Percentiles rank a stretch among this genome's conserved stretches.
Evolutionary conservation across 2,797 vertebrate species (phyloP).

Genomic region (Siniperca scherzeri): DNA sequence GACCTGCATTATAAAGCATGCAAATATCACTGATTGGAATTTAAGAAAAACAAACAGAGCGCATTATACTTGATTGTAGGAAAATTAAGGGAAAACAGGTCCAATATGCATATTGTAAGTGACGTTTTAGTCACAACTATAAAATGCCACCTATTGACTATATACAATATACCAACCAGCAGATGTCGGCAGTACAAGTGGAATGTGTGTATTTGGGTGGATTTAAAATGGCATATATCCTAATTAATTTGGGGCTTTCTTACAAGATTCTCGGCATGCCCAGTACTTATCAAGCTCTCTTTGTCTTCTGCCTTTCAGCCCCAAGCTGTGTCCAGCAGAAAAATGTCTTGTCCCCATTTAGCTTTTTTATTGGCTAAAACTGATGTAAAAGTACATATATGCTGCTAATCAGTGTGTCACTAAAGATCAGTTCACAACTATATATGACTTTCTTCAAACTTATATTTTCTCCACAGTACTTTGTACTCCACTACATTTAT

Average conservation of each 20-base stretch:
- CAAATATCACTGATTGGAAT: neutral
- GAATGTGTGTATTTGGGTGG: conserved; percentile 31
- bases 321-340: neutral
- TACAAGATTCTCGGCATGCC: conserved; percentile 18
- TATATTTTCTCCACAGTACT: no score
- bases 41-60: neutral
- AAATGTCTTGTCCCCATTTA: neutral
- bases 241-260: conserved; percentile 38
- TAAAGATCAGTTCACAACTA: neutral
- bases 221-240: conserved; percentile 18
- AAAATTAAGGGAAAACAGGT: neutral
- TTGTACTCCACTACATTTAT: no score
- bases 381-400: neutral
- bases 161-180: neutral
- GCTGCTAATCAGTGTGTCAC: neutral
- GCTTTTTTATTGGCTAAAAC: neutral
- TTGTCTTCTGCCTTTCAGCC: neutral
- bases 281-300: conserved; percentile 8
- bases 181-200: neutral
- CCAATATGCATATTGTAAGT: neutral
- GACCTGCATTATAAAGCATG: neutral
- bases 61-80: neutral
- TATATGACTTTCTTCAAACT: neutral
- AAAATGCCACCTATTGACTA: neutral
- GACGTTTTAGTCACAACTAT: neutral